Conservation (phyloP, 2,888 invertebrate species). For the Nephrotoma guestfalica region DNA sequence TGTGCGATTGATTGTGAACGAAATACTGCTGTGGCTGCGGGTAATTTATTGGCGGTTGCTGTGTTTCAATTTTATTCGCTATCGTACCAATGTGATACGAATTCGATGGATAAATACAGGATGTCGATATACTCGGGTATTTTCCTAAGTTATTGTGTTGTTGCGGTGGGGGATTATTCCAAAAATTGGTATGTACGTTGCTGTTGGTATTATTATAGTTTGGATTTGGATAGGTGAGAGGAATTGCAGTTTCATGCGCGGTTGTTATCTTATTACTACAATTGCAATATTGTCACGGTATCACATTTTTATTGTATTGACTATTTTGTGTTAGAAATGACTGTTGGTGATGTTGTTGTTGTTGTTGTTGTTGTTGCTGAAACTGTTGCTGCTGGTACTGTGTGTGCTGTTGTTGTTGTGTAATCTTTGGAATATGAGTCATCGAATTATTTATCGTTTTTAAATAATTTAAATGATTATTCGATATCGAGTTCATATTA, state of each 20-base stretch:
- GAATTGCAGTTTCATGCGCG: not conserved
- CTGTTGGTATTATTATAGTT: not conserved
- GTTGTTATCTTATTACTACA: not conserved
- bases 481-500: not conserved
- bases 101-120: not conserved
- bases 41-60: not conserved
- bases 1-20: conserved; percentile 5
- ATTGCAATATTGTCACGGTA: conserved; percentile 6
- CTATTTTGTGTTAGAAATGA: not conserved
- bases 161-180: not conserved
- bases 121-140: not conserved
- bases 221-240: not conserved
- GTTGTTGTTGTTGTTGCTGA: not conserved
- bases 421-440: not conserved
- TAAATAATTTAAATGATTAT: conserved; percentile 2
- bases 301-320: conserved; percentile 1
- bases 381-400: not conserved
- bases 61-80: not conserved
- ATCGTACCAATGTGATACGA: not conserved
- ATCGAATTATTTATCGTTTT: not conserved
- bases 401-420: not conserved
- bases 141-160: not conserved
- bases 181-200: not conserved
- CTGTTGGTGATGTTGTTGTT: not conserved
- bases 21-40: conserved; percentile 10